These are phyloP conservation scores for Danionella dracula DNA, from an alignment of 2,797 vertebrate species.

Conservation along the genomic window DNA sequence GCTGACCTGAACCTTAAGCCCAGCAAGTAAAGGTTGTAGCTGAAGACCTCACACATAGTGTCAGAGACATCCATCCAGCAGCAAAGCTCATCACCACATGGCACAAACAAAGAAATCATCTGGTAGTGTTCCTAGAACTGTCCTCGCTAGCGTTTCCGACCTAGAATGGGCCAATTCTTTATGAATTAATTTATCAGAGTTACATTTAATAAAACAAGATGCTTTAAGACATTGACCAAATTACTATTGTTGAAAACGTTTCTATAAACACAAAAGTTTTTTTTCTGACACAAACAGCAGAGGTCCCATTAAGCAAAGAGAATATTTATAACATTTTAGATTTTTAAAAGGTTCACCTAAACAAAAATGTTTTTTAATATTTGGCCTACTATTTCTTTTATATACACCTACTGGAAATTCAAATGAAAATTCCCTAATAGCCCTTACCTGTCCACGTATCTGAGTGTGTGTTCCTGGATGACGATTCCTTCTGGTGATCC, in stretches of 20 bases:
- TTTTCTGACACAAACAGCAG: no score
- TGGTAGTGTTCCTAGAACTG: not conserved
- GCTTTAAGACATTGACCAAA: no score
- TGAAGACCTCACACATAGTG: slow-evolving; percentile 39
- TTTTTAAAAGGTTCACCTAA: no score
- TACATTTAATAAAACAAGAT: no score
- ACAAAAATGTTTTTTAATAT: no score
- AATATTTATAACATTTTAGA: no score
- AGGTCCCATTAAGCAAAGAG: no score
- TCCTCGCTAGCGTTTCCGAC: not conserved
- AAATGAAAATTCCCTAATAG: slow-evolving; percentile 60
- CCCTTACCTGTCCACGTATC: slow-evolving; percentile 87
- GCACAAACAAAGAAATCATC: not conserved
- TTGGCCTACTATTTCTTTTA: no score
- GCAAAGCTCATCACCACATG: not conserved
- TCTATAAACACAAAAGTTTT: no score
- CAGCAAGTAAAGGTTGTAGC: slow-evolving; percentile 21
- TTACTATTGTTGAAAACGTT: no score
- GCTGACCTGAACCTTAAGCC: slow-evolving; percentile 26
- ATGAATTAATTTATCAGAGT: not conserved
- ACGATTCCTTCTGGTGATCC: slow-evolving; percentile 67
- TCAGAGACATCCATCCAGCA: not conserved
- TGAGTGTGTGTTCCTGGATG: slow-evolving; percentile 75
- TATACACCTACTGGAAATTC: no score
- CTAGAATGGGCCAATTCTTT: not conserved